A percentile compares a stretch with the other conserved stretches of the same genome.
Conservation (phyloP, 2,113 vertebrate genomes). For the Oncorhynchus mykiss region DNA sequence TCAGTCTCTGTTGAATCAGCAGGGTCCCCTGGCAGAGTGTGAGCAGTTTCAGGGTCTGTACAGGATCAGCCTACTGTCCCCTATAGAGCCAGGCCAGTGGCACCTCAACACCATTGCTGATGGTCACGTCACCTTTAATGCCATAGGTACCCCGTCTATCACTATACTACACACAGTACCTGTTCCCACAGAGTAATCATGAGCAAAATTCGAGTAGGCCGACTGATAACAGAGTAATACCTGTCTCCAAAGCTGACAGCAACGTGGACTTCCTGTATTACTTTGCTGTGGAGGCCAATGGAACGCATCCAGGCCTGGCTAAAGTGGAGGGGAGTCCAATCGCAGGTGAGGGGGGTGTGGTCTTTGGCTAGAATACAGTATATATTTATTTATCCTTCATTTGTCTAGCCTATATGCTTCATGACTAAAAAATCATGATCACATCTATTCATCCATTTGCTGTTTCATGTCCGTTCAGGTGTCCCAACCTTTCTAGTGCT, state of each 20-base stretch:
- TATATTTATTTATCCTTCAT: background rate
- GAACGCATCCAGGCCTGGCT: conserved; percentile 82
- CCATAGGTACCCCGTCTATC: conserved; percentile 73
- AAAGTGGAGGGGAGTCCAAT: conserved; percentile 78
- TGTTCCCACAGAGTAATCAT: no score
- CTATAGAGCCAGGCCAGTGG: conserved; percentile 75
- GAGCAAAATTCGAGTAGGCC: no score
- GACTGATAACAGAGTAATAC: no score
- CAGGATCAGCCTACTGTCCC: conserved; percentile 69
- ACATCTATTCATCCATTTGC: background rate
- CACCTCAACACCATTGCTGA: conserved; percentile 62
- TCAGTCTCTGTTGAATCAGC: conserved; percentile 61
- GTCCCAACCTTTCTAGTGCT: conserved; percentile 69
- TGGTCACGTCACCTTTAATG: conserved; percentile 68
- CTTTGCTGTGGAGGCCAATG: conserved; percentile 77
- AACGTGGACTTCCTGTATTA: conserved; percentile 83
- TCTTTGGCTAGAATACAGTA: background rate
- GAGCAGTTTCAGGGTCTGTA: conserved; percentile 73
- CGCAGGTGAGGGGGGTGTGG: conserved; percentile 67
- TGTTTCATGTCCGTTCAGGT: conserved; percentile 42
- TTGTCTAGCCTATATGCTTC: background rate
- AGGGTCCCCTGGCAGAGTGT: conserved; percentile 57
- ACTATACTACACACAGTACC: background rate
- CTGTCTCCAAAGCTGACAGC: conserved; percentile 71
- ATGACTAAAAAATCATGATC: background rate